These are phyloP conservation scores for Tragelaphus strepsiceros DNA, from an alignment of 2,113 vertebrate genomes.

Conservation along the genomic window DNA sequence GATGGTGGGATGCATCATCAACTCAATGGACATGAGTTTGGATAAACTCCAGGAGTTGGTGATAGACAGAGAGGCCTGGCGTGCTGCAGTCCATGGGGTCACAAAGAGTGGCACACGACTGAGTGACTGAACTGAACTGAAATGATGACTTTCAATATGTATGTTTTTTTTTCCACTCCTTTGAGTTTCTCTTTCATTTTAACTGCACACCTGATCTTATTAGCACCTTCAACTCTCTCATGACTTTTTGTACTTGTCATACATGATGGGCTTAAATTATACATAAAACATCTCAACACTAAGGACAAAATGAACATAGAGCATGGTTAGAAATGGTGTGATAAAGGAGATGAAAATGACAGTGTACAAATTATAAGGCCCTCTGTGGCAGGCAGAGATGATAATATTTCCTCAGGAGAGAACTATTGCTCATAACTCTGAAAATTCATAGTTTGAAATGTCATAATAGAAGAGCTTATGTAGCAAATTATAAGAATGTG, in stretches of 20 bases:
- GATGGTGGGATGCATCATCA: not conserved
- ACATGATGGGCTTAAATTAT: conserved; percentile 33
- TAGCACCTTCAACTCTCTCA: not conserved
- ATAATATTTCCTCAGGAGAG: not conserved
- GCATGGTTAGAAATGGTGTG: not conserved
- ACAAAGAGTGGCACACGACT: fast-evolving
- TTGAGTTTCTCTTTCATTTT: not conserved
- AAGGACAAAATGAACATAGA: not conserved
- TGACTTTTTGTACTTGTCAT: not conserved
- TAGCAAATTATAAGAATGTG: not conserved
- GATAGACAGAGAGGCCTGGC: not conserved
- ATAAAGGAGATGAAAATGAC: not conserved
- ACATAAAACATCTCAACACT: not conserved
- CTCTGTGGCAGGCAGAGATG: not conserved
- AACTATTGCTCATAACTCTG: not conserved
- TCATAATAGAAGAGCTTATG: not conserved
- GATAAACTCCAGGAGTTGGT: fast-evolving
- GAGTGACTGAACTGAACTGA: not conserved
- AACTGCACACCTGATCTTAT: not conserved
- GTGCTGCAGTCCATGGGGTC: not conserved
- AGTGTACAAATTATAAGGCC: not conserved
- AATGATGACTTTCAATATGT: not conserved
- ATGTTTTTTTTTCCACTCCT: not conserved
- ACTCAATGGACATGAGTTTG: not conserved
- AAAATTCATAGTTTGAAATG: not conserved